Base-by-base conservation (phyloP, 37 sponge, comb jelly and placozoan genomes). In the Cliona cf. orientalis region DNA sequence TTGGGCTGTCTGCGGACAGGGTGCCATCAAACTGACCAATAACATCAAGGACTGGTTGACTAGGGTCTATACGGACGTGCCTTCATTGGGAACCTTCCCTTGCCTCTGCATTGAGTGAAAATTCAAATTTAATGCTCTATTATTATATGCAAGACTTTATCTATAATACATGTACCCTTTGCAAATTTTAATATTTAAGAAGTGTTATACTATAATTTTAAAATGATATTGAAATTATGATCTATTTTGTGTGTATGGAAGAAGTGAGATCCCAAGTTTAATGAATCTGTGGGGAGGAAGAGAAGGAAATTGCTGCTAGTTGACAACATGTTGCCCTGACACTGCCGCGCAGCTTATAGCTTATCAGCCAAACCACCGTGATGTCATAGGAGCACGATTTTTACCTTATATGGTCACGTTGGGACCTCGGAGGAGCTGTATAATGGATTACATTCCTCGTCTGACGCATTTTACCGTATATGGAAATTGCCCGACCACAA, bases 1-100 rank as follows among this genome's bases (percentile, higher is more conserved):
- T 63, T n/a, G n/a, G 19, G 80, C 62, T 1, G 39, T 94, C 28
- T 72, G 63, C 26, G 56, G 58, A n/a, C 58, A 66, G 0, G 60
- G 31, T 12, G 94, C 69, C 17, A 28, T 70, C 33, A 87, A 90
- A 64, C n/a, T 74, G 5, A 53, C 84, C 29, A 71, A 41, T 2
- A 94, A 94, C 46, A 67, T 94, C 11, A 75, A 90, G 49, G 39
- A 61, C n/a, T 94, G 94, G 94, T 2, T 82, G 46, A 89, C 62
- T 34, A 74, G 79, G 12, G 4, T 53, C 2, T 44, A 39, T 32
- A 12, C 3, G 21, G 41, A 35, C 2, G 41, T 75, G 1, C 83
- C 83, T 3, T 69, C 25, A 0, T 77, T 77, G n/a, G 33, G 9
- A 21, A 23, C 2, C 53, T n/a, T 69, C 0, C 77, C 78, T 3